Evolutionary conservation across 2,888 invertebrate species (phyloP).

Genomic region (Lutraria lutraria): DNA sequence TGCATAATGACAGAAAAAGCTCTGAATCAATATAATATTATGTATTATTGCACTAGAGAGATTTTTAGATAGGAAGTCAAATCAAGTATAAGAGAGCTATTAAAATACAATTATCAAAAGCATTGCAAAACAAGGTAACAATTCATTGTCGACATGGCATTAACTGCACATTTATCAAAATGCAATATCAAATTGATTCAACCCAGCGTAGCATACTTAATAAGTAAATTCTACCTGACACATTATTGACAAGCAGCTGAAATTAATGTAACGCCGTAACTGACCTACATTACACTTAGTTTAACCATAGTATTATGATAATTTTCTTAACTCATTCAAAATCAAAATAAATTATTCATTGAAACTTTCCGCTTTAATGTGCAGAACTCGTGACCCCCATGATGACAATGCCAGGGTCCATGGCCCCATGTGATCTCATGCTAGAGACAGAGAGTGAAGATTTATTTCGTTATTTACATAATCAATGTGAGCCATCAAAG

Average conservation of each 20-base stretch:
- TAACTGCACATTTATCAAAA: slow-evolving; percentile 25
- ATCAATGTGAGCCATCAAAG: slow-evolving; percentile 5
- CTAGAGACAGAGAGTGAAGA: not conserved
- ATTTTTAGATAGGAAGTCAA: not conserved
- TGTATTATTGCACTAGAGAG: not conserved
- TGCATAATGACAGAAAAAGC: not conserved
- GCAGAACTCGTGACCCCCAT: not conserved
- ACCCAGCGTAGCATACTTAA: not conserved
- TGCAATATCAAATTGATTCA: not conserved
- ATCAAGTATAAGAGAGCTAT: not conserved
- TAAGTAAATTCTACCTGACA: slow-evolving; percentile 17
- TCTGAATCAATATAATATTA: not conserved
- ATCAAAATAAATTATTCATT: not conserved
- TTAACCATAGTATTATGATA: not conserved
- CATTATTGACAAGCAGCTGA: not conserved
- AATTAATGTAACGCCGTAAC: not conserved
- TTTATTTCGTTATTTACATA: slow-evolving; percentile 27
- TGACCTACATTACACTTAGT: not conserved
- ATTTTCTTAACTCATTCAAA: slow-evolving; percentile 1
- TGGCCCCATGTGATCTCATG: slow-evolving; percentile 2
- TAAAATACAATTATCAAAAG: not conserved
- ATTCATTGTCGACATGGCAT: not conserved
- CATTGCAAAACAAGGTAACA: not conserved
- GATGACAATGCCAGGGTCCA: not conserved
- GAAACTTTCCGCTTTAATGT: not conserved